phyloP scores from a whole-genome alignment of 2,797 vertebrate genomes.

The Lepilemur ruficaudatus region DNA sequence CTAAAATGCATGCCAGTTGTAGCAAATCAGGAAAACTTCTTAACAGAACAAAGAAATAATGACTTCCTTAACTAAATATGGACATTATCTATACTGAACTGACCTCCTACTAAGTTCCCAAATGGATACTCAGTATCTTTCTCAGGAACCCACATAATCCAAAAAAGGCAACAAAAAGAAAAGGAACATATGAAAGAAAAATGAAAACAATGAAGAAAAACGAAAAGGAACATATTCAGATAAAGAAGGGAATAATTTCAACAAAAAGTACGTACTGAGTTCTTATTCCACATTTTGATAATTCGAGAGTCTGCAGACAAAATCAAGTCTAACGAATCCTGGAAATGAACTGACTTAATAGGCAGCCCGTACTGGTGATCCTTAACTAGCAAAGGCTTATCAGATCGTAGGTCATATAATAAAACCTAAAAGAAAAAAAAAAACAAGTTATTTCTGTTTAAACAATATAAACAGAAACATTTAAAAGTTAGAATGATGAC shows the following conservation, averaged over 20 bases:
- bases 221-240: neutral
- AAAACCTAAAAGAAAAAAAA: constrained; percentile 87
- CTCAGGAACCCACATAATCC: neutral
- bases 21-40: neutral
- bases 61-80: neutral
- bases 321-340: constrained; percentile 91
- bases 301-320: constrained; percentile 96
- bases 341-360: constrained; percentile 94
- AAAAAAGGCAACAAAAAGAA: neutral
- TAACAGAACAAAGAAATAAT: neutral
- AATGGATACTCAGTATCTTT: neutral
- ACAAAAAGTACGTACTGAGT: constrained; percentile 88
- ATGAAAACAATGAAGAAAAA: neutral
- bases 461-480: neutral
- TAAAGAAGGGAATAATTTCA: neutral
- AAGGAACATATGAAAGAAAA: neutral
- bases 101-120: neutral
- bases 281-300: constrained; percentile 97
- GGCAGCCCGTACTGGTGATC: constrained; percentile 97
- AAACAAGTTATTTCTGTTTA: neutral
- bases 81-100: neutral
- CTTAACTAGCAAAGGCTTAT: constrained; percentile 92
- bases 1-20: neutral
- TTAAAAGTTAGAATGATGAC: neutral
- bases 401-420: constrained; percentile 96